Percentiles rank a stretch among this genome's conserved stretches.
Conservation (phyloP, 2,888 invertebrate genomes). For the Mythimna pallens region DNA sequence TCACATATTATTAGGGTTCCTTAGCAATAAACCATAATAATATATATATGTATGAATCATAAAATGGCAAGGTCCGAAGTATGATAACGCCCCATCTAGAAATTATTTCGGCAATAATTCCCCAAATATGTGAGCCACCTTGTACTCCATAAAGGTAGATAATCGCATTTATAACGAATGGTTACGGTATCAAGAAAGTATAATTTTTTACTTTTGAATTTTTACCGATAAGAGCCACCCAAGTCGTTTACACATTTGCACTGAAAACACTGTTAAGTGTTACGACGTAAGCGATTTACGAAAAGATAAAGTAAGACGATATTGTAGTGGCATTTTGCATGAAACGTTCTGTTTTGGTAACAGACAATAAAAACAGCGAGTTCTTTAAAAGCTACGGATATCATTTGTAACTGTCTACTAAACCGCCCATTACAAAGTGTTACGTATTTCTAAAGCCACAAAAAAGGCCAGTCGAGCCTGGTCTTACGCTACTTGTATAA, state of each 20-base stretch:
- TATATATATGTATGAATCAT: conserved; percentile 11
- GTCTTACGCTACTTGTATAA: conserved; percentile 60
- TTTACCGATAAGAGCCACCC: conserved; percentile 46
- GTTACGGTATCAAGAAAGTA: conserved; percentile 31
- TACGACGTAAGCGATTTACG: conserved; percentile 30
- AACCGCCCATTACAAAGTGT: conserved; percentile 28
- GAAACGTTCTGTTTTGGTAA: conserved; percentile 23
- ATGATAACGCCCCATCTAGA: conserved; percentile 15
- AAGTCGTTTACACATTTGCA: conserved; percentile 39
- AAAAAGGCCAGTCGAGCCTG: conserved; percentile 45
- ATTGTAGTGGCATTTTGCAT: conserved; percentile 31
- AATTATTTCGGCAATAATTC: conserved; percentile 17
- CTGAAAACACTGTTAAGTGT: conserved; percentile 42
- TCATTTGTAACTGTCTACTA: conserved; percentile 32
- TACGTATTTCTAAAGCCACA: conserved; percentile 46
- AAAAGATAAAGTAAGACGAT: conserved; percentile 33
- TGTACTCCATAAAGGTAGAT: conserved; percentile 24
- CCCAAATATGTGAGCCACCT: conserved; percentile 26
- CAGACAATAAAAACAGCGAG: conserved; percentile 24
- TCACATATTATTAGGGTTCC: conserved; percentile 52
- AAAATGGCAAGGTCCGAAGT: not conserved
- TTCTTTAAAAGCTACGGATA: conserved; percentile 37
- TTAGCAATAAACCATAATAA: conserved; percentile 20
- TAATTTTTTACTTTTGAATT: conserved; percentile 33
- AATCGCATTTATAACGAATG: conserved; percentile 4